These are phyloP conservation scores for Semnornis frantzii DNA, from an alignment of 2,113 vertebrate genomes.

Conservation along the genomic window DNA sequence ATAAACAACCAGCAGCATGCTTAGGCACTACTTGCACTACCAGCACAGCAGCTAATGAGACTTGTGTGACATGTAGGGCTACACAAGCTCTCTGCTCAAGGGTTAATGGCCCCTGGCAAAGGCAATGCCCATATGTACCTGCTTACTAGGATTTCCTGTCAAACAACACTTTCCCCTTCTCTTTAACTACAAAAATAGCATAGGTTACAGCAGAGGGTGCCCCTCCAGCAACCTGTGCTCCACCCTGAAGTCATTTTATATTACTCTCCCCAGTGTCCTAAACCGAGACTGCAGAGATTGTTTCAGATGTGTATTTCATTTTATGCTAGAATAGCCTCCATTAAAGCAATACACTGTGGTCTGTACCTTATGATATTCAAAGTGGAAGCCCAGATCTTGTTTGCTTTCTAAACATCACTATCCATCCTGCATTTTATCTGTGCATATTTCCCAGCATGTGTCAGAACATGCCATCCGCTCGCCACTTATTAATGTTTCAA, in stretches of 20 bases:
- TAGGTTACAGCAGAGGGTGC: neutral
- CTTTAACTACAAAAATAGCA: neutral
- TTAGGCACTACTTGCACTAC: neutral
- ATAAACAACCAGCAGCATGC: neutral
- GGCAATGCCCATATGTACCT: neutral
- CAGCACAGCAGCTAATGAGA: neutral
- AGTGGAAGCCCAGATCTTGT: neutral
- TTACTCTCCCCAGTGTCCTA: conserved; percentile 9
- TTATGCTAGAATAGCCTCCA: conserved; percentile 25
- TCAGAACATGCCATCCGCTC: neutral
- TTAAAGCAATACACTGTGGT: neutral
- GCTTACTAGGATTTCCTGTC: neutral
- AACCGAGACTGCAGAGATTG: neutral
- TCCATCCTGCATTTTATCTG: neutral
- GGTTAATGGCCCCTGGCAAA: neutral
- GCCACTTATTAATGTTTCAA: conserved; percentile 26
- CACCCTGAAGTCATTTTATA: conserved; percentile 26
- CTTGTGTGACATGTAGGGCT: neutral
- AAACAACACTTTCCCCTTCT: neutral
- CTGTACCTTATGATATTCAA: neutral
- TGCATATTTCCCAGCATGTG: neutral
- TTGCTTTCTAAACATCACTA: conserved; percentile 9
- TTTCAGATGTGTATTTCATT: conserved; percentile 32
- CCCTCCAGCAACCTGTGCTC: neutral
- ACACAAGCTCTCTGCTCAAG: neutral